Percentiles rank a stretch among this genome's conserved stretches.
Evolutionary conservation across 1,140 invertebrate species (phyloP).

Genomic region (Globodera rostochiensis): DNA sequence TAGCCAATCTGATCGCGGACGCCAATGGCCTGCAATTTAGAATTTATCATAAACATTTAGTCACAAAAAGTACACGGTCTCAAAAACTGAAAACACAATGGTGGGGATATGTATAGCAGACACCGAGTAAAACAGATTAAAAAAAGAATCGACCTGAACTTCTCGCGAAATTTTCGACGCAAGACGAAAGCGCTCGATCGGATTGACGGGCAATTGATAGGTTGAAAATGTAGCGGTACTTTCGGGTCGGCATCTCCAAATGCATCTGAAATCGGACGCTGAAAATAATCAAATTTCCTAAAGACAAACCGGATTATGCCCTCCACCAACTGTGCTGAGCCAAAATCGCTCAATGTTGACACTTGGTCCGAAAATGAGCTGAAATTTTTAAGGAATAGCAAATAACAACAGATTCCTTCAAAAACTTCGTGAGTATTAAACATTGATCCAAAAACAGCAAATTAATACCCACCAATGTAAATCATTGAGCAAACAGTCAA

Average conservation of each 20-base stretch:
- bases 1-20: constrained; percentile 39
- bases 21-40: constrained; percentile 31
- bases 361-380: constrained; percentile 36
- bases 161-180: constrained; percentile 28
- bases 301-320: constrained; percentile 25
- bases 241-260: constrained; percentile 33
- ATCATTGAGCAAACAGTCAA: constrained; percentile 29
- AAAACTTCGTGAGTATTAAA: no score
- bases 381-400: constrained; percentile 12
- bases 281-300: not conserved
- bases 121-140: no score
- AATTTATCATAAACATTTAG: not conserved
- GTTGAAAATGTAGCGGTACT: constrained; percentile 24
- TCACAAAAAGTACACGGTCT: not conserved
- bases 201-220: constrained; percentile 34
- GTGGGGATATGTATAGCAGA: no score
- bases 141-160: constrained; percentile 25
- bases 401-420: not conserved
- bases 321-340: constrained; percentile 31
- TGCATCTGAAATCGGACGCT: not conserved
- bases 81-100: constrained; percentile 2
- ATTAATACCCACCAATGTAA: constrained; percentile 32
- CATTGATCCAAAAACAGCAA: no score
- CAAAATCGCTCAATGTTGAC: constrained; percentile 3
- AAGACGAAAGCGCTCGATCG: constrained; percentile 33